Base-by-base conservation (phyloP, 2,888 invertebrate species). In the Pardosa pseudoannulata region DNA sequence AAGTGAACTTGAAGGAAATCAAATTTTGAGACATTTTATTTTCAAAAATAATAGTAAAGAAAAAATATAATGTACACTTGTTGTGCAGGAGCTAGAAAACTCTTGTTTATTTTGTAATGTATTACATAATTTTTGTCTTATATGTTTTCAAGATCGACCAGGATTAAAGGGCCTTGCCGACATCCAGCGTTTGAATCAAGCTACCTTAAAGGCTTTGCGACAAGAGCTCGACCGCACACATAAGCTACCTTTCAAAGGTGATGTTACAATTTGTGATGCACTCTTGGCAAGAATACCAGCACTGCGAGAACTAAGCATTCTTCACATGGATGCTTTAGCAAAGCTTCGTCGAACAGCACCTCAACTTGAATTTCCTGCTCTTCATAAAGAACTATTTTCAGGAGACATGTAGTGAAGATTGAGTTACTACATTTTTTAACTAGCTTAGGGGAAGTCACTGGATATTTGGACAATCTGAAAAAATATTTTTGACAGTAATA, bases 311-410 rank as follows among this genome's bases (percentile, higher is more conserved):
- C 94, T 98, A 91, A 97, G 97, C 91, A 94, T 95, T 92, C 94
- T 97, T 93, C 98, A 98, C 92, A 95, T 98, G 94, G 97, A 97
- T 92, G 96, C 98, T 89, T 93, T 98, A 91, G 95, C 96, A 91
- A 97, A 97, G 92, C 96, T 98, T 94, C 97, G 97, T 93, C 94
- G 95, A 90, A 95, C 96, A 87, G 96, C 96, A 91, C 97, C 98
- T 75, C 96, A 96, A 92, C 94, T 97, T 92, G 96, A 97, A 91
- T 98, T 98, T 93, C 98, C 98, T 90, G 97, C 98, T 90, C 94
- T 98, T 90, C 98, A 98, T 94, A 98, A 98, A 94, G 98, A 98
- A 93, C 94, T 98, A 90, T 98, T 98, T 94, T 97, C 97, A 92
- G 95, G 96, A 92, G 97, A 97, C 93, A 87, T 89, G 39, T 88